These are phyloP conservation scores for Artibeus lituratus DNA, from an alignment of 2,797 vertebrate genomes.

Conservation along the genomic window DNA sequence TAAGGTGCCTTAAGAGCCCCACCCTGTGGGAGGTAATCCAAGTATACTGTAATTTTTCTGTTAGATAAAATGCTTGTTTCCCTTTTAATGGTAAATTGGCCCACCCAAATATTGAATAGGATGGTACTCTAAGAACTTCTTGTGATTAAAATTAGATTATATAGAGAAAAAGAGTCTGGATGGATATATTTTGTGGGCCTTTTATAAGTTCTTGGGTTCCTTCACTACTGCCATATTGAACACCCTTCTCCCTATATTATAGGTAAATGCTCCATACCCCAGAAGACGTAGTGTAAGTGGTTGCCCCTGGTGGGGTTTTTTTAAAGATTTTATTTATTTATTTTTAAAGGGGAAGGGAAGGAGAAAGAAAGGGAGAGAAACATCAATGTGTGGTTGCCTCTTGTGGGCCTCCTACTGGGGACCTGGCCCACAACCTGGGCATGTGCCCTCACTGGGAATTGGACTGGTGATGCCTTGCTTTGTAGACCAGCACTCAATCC, in stretches of 20 bases:
- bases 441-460: no score
- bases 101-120: conserved; percentile 12
- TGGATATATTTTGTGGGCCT: background rate
- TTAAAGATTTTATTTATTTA: no score
- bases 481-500: no score
- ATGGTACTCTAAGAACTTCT: background rate
- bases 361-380: no score
- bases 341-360: no score
- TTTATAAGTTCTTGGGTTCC: background rate
- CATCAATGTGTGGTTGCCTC: no score
- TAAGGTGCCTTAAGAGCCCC: background rate
- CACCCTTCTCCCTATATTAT: background rate
- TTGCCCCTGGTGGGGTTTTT: background rate
- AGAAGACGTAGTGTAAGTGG: background rate
- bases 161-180: background rate
- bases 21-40: background rate
- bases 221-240: background rate
- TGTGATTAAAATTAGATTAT: conserved; percentile 29
- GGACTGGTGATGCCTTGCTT: no score
- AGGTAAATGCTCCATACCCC: background rate
- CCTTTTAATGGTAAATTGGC: conserved; percentile 29
- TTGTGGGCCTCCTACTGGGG: no score
- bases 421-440: no score
- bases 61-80: background rate
- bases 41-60: background rate